Evolutionary conservation across 2,113 vertebrate genomes (phyloP).

Genomic region (Herpetotheres cachinnans): DNA sequence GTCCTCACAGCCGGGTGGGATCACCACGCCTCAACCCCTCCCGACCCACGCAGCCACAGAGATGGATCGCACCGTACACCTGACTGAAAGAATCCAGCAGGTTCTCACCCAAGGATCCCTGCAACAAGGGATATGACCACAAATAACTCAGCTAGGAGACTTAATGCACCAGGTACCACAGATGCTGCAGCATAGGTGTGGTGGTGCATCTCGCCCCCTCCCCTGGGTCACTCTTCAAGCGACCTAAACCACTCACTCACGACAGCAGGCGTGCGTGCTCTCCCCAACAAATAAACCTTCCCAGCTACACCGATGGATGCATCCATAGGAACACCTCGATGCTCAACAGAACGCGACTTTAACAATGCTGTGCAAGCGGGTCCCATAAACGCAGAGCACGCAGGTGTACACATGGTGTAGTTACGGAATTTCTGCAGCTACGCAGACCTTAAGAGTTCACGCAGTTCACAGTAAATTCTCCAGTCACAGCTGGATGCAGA

Average conservation of each 20-base stretch:
- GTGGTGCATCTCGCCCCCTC: too few relatives aligned
- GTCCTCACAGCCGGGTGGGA: fast-evolving
- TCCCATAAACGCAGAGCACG: fast-evolving
- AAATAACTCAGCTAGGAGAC: fast-evolving
- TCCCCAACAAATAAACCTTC: background rate
- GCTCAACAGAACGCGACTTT: fast-evolving
- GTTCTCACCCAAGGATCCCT: fast-evolving
- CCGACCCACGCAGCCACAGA: fast-evolving
- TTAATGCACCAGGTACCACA: background rate
- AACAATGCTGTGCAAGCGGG: background rate
- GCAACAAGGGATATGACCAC: background rate
- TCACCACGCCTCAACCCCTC: fast-evolving
- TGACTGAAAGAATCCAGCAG: fast-evolving
- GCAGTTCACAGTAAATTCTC: fast-evolving
- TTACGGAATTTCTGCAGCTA: fast-evolving
- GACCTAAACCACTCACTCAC: too few relatives aligned
- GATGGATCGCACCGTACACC: fast-evolving
- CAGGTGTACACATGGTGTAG: fast-evolving
- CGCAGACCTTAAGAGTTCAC: fast-evolving
- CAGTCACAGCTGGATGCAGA: fast-evolving
- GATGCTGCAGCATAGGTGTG: too few relatives aligned
- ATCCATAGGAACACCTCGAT: background rate
- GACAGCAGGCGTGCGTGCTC: background rate
- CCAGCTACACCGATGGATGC: too few relatives aligned
- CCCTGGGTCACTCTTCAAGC: too few relatives aligned